Conservation (phyloP, 2,888 invertebrate species). For the Cosmopolites sordidus region DNA sequence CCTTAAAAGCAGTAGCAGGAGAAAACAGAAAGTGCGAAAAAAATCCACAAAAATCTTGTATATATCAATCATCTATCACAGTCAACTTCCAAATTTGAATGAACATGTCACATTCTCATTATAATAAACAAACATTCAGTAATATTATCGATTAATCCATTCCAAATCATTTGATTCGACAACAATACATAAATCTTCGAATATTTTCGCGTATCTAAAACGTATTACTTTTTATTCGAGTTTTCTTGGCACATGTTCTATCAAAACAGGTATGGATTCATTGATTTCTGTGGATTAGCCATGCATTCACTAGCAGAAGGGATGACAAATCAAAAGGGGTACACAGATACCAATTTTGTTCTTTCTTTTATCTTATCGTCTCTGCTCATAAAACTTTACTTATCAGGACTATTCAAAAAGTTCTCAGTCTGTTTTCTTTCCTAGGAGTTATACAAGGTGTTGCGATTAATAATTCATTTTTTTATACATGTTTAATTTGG, state of each 20-base stretch:
- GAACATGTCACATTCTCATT: neutral
- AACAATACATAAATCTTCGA: conserved; percentile 8
- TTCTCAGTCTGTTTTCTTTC: too few relatives aligned
- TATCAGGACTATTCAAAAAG: too few relatives aligned
- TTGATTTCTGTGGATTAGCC: conserved; percentile 11
- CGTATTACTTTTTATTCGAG: conserved; percentile 8
- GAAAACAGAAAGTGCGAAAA: neutral
- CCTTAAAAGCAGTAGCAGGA: conserved; percentile 14
- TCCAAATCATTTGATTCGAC: neutral
- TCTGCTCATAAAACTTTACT: too few relatives aligned
- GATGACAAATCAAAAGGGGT: conserved; percentile 7
- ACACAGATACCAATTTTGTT: neutral
- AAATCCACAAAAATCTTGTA: conserved; percentile 12
- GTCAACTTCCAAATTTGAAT: too few relatives aligned
- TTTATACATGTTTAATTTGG: too few relatives aligned
- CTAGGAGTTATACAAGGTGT: too few relatives aligned
- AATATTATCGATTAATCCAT: neutral
- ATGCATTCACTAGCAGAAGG: conserved; percentile 13
- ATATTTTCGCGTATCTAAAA: conserved; percentile 6
- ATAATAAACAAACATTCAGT: neutral
- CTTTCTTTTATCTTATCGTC: too few relatives aligned
- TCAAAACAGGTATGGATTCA: neutral
- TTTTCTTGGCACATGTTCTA: conserved; percentile 8
- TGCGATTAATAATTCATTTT: too few relatives aligned
- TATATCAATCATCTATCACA: too few relatives aligned